These are phyloP conservation scores for Drosophila trapezifrons DNA, from an alignment of 1,140 invertebrate genomes.

Conservation along the genomic window DNA sequence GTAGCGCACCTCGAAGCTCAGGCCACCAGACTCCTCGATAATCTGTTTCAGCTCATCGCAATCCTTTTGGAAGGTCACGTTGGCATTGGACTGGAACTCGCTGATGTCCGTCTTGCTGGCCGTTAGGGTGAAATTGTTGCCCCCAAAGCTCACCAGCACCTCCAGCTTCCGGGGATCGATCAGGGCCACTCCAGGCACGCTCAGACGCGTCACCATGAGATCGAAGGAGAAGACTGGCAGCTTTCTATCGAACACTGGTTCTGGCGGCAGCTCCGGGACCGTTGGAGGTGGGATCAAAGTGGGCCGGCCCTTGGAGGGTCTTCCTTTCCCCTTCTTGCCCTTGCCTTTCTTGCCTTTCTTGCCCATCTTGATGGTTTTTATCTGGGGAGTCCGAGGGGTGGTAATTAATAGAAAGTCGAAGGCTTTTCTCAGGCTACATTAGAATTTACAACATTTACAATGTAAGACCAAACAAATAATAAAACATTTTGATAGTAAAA, in stretches of 20 bases:
- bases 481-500: neutral
- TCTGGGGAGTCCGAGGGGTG: neutral
- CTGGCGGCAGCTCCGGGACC: neutral
- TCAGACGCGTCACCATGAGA: conserved; percentile 17
- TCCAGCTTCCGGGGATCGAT: conserved; percentile 19
- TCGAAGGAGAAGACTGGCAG: conserved; percentile 26
- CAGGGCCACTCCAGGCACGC: conserved; percentile 2
- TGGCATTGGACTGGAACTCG: conserved; percentile 22
- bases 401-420: neutral
- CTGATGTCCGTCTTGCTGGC: conserved; percentile 9
- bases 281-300: neutral
- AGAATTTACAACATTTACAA: conserved; percentile 2
- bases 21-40: conserved; percentile 4
- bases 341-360: conserved; percentile 24
- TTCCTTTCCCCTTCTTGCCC: too few species aligned
- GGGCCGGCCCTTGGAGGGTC: neutral
- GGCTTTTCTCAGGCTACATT: conserved; percentile 7
- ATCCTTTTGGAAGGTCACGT: conserved; percentile 9
- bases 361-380: neutral
- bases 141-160: conserved; percentile 13
- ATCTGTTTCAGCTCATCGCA: conserved; percentile 1
- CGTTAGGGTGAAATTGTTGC: conserved; percentile 1
- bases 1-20: conserved; percentile 22
- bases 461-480: neutral
- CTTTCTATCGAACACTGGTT: conserved; percentile 3